Conservation (phyloP, 2,888 invertebrate species). For the Torymus texanus region DNA sequence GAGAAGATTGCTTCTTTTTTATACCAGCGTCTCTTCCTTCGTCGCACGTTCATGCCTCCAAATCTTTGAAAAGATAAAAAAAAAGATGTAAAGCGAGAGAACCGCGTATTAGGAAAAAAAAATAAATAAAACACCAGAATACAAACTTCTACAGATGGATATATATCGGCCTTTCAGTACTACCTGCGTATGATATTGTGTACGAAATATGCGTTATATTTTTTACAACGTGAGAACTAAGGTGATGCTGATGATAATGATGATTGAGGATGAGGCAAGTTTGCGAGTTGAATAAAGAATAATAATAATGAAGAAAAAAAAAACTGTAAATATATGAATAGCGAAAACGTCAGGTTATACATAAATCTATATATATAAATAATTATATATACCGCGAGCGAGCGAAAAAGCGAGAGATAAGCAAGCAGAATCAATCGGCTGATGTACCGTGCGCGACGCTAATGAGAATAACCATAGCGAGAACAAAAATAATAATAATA, state of each 20-base stretch:
- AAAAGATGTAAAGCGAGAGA: no score
- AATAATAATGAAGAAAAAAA: slow-evolving; percentile 49
- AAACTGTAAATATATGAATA: slow-evolving; percentile 73
- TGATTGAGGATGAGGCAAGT: no score
- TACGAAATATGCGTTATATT: slow-evolving; percentile 74
- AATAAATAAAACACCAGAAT: slow-evolving; percentile 66
- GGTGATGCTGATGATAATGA: no score
- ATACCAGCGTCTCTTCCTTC: no score
- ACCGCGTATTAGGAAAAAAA: slow-evolving; percentile 31
- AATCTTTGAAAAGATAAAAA: no score
- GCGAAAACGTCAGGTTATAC: slow-evolving; percentile 69
- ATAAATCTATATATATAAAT: slow-evolving; percentile 59
- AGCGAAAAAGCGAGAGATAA: no score
- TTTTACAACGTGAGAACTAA: slow-evolving; percentile 71
- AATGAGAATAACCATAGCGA: no score
- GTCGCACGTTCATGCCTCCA: no score
- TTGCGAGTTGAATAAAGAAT: background rate
- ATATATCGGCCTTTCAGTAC: slow-evolving; percentile 73
- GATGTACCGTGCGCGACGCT: no score
- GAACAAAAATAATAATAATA: no score
- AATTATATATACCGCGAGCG: slow-evolving; percentile 40
- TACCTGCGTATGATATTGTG: slow-evolving; percentile 74
- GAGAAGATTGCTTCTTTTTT: no score
- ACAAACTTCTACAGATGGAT: slow-evolving; percentile 67
- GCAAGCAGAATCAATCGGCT: no score